These are phyloP conservation scores for rabbit (Oryctolagus cuniculus) DNA, from an alignment of 2,113 vertebrate species.

Conservation along the genomic window mOryCun1.1 NC_091436.1:56571501-56572000, in stretches of 20 bases:
- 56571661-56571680: background rate
- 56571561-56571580: background rate
- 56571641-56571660: background rate
- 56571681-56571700: background rate
- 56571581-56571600: background rate
- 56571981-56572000: too few relatives aligned
- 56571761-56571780: background rate
- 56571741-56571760: background rate
- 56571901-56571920: too few relatives aligned
- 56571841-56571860: background rate
- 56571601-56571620: background rate
- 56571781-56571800: background rate
- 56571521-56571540: too few relatives aligned
- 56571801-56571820: background rate
- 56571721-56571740: conserved; percentile 1
- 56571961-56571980: too few relatives aligned
- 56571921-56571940: too few relatives aligned
- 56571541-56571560: background rate
- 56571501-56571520: too few relatives aligned
- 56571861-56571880: background rate
- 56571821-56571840: too few relatives aligned
- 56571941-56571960: too few relatives aligned
- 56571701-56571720: background rate
- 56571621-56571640: background rate
- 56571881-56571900: too few relatives aligned